phyloP scores from a whole-genome alignment of 92 coral and sea anemone species.

The Epizoanthus stellaris region DNA sequence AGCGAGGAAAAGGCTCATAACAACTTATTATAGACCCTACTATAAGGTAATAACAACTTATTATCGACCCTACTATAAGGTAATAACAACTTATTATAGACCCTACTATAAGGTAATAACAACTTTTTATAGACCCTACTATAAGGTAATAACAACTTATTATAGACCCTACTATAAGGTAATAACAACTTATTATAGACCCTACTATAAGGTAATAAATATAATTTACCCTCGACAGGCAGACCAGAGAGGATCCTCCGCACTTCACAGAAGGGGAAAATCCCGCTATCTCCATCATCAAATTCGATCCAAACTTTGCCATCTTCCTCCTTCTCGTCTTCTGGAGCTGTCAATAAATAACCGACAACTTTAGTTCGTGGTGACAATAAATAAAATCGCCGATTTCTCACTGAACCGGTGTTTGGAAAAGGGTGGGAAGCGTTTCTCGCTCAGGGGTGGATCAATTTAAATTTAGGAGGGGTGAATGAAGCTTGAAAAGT shows the following conservation, averaged over 20 bases:
- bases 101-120: not conserved
- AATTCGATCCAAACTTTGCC: conserved; percentile 97
- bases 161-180: no score
- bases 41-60: not conserved
- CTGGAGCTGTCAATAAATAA: conserved; percentile 71
- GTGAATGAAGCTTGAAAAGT: no score
- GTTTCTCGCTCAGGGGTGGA: no score
- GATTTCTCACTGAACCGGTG: not conserved
- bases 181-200: no score
- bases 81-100: no score
- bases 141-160: conserved; percentile 6
- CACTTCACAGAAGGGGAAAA: conserved; percentile 89
- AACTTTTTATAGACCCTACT: no score
- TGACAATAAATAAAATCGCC: not conserved
- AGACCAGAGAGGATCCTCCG: conserved; percentile 80
- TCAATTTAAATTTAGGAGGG: no score
- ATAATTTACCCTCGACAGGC: conserved; percentile 75
- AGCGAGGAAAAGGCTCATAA: not conserved
- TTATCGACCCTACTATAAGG: not conserved
- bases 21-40: conserved; percentile 19
- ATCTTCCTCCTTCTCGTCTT: conserved; percentile 87
- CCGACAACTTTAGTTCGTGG: not conserved
- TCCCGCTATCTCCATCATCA: conserved; percentile 99
- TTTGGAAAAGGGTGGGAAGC: no score
- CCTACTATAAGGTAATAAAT: not conserved